Evolutionary conservation across 1,140 invertebrate species (phyloP), one percentile per base, ranked within the genome.

Genomic region (Drosophila micromelanica): DNA sequence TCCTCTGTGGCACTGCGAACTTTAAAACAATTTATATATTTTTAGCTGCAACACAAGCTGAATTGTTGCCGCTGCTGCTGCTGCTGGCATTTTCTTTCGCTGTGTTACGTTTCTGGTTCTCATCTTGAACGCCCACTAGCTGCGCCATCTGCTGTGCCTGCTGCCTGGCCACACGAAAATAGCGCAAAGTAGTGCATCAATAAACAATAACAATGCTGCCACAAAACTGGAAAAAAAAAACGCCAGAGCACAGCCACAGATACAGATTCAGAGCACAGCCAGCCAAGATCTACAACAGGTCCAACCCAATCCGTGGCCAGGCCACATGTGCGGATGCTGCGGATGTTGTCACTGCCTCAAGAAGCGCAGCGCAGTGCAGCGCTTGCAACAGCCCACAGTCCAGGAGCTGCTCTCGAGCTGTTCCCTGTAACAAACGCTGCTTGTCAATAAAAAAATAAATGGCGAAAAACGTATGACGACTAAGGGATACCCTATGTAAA

Each of bases 181-280:
- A 89, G 84, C 84, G 84, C 82, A 87, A 89, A 89, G 84, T 89
- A 90, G 84, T 89, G 80, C 84, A 89, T 89, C 84, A 89, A 89
- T 89, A 89, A 89, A 89, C 85, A 89, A 89, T 89, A 89, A 89
- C 84, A 89, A 89, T 80, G 81, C 77, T 62, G 80, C 79, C 69
- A 38, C 62, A 63, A 90, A 80, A 79, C 79, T 80, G 80, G 80
- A 89, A 82, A 84, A 73, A 40, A 89, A 82, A 84, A 73, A 40
- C 30, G 45, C 67, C 40, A 55, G 42, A 45, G 59, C 59, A 70
- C 61, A 73, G 51, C 67, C 46, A 35, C 32, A 35, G 32, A 35
- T 35, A 35, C 32, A 35, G 8, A 35, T 35, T 6, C 27, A 27
- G 27, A 27, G 27, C 27, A 35, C 32, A 7, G 32, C 32, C 32